Conservation (phyloP, 2,888 invertebrate species). For the Pristionchus japonicus region DNA sequence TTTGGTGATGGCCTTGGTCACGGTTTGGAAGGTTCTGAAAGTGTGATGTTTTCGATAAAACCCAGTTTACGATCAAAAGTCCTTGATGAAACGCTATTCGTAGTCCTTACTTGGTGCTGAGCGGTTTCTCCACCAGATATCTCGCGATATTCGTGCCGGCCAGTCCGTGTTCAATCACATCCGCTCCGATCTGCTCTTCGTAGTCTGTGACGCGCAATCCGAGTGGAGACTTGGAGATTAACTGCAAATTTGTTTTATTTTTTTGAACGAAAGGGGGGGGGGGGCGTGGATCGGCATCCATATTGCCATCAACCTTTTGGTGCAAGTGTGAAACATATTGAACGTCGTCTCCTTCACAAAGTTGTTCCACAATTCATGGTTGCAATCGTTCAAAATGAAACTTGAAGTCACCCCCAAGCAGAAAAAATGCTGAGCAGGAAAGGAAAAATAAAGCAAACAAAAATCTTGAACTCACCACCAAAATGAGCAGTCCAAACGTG, state of each 20-base stretch:
- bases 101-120: conserved; percentile 60
- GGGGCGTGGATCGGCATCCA: no score
- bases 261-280: no score
- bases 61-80: not conserved
- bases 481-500: conserved; percentile 68
- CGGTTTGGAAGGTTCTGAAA: conserved; percentile 66
- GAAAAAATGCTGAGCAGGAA: not conserved
- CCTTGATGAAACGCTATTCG: not conserved
- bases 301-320: no score
- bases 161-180: conserved; percentile 75
- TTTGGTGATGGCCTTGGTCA: conserved; percentile 68
- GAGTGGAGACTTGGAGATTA: conserved; percentile 65
- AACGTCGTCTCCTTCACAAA: no score
- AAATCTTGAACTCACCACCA: conserved; percentile 70
- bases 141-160: conserved; percentile 66
- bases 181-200: conserved; percentile 75
- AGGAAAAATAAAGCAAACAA: not conserved
- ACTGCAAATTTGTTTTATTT: conserved; percentile 49
- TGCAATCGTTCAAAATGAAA: no score
- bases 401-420: no score
- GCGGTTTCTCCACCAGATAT: conserved; percentile 64
- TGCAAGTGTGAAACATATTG: no score
- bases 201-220: conserved; percentile 73
- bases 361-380: no score
- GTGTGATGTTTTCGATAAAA: not conserved